These are phyloP conservation scores for Cataglyphis hispanica DNA, from an alignment of 1,140 invertebrate species.

Conservation along the genomic window DNA sequence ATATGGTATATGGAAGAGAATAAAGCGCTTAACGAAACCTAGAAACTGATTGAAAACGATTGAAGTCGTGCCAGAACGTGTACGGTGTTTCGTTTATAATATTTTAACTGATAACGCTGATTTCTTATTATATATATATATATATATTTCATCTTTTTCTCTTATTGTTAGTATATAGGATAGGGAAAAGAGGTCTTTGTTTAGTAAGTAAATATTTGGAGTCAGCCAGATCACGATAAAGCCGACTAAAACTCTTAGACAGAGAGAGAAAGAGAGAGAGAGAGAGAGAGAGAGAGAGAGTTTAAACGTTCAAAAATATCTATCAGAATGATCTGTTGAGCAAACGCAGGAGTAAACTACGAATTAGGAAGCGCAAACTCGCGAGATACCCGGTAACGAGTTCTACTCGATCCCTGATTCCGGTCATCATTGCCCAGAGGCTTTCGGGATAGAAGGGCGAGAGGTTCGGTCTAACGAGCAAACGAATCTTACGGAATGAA, in stretches of 20 bases:
- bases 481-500: slow-evolving; percentile 62
- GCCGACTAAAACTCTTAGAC: neutral
- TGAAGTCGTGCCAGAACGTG: neutral
- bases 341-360: slow-evolving; percentile 34
- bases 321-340: slow-evolving; percentile 42
- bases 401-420: slow-evolving; percentile 31
- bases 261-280: no score
- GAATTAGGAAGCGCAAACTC: slow-evolving; percentile 55
- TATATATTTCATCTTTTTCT: neutral
- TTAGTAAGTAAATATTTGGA: slow-evolving; percentile 36
- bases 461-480: slow-evolving; percentile 54
- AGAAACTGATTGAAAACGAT: neutral
- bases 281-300: neutral
- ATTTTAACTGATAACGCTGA: neutral
- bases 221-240: slow-evolving; percentile 13
- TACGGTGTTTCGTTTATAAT: neutral
- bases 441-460: slow-evolving; percentile 2
- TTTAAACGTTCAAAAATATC: slow-evolving; percentile 33
- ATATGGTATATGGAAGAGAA: neutral
- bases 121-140: neutral
- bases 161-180: neutral
- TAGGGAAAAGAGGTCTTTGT: neutral
- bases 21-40: neutral
- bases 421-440: neutral
- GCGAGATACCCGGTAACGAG: slow-evolving; percentile 52